These are phyloP conservation scores for Pyrrhura leucotis DNA, from an alignment of 2,797 vertebrate genomes.

Conservation along the genomic window DNA sequence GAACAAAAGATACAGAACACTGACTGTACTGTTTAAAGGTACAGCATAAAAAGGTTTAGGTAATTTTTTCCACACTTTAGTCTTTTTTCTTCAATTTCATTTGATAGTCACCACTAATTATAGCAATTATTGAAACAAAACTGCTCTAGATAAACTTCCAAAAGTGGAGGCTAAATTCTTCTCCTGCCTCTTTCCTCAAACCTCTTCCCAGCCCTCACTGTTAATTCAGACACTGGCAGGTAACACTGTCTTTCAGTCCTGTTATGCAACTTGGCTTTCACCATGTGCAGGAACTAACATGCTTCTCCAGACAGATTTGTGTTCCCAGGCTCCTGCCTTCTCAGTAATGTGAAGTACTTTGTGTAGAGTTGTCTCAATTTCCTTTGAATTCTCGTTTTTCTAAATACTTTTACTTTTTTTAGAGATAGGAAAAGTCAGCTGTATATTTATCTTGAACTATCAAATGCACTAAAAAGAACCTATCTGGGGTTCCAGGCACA, in stretches of 20 bases:
- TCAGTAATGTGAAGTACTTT: not conserved
- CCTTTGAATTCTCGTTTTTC: constrained; percentile 1
- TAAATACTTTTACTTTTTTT: constrained; percentile 16
- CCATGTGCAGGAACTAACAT: constrained; percentile 5
- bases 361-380: not conserved
- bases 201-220: not conserved
- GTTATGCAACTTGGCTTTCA: constrained; percentile 34
- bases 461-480: constrained; percentile 10
- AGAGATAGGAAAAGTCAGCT: constrained; percentile 15
- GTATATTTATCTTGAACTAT: constrained; percentile 40
- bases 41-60: not conserved
- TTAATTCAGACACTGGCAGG: constrained; percentile 25
- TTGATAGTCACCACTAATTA: not conserved
- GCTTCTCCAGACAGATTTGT: constrained; percentile 7
- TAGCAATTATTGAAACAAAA: not conserved
- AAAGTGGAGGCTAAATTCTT: not conserved
- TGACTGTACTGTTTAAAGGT: not conserved
- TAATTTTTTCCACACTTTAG: not conserved
- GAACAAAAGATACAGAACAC: not conserved
- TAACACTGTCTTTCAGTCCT: not conserved
- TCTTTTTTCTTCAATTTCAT: not conserved
- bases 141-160: not conserved
- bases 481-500: constrained; percentile 18
- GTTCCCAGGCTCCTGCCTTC: constrained; percentile 35
- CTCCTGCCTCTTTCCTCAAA: not conserved